A percentile compares a stretch with the other conserved stretches of the same genome.
Conservation (phyloP, 2,888 invertebrate species). For the Drosophila formosana region DNA sequence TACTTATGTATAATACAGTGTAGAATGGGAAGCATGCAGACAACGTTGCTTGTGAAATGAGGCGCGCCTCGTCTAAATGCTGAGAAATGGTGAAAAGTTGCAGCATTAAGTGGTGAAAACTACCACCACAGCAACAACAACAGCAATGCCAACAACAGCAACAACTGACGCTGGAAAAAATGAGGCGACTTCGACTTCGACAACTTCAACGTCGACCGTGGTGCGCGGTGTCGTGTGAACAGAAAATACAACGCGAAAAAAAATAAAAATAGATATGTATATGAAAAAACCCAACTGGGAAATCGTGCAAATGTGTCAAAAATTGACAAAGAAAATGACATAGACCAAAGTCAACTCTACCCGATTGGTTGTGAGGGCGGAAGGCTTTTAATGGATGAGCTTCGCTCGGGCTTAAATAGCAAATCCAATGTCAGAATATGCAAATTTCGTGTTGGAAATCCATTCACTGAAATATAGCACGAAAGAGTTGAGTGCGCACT, state of each 20-base stretch:
- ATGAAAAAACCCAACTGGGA: constrained; percentile 38
- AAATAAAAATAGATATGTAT: constrained; percentile 13
- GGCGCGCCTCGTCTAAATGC: constrained; percentile 59
- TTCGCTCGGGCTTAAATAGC: constrained; percentile 1
- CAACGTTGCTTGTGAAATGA: constrained; percentile 54
- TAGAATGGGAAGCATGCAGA: constrained; percentile 70
- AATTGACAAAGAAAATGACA: constrained; percentile 54
- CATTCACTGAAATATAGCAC: not conserved
- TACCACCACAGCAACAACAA: constrained; percentile 34
- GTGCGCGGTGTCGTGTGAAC: constrained; percentile 58
- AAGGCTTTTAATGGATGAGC: constrained; percentile 25
- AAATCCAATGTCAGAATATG: constrained; percentile 67
- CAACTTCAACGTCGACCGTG: constrained; percentile 12
- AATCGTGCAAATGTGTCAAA: constrained; percentile 80
- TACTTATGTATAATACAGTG: constrained; percentile 9
- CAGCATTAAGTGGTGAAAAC: constrained; percentile 70
- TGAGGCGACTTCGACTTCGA: constrained; percentile 45
- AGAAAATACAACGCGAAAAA: constrained; percentile 3
- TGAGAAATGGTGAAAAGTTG: constrained; percentile 72
- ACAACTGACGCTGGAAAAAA: constrained; percentile 49
- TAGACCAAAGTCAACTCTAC: constrained; percentile 7
- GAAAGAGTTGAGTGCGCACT: not conserved
- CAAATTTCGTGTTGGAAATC: constrained; percentile 39
- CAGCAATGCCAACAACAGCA: constrained; percentile 12
- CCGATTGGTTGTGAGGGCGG: constrained; percentile 14